Evolutionary conservation across 2,888 invertebrate genomes (phyloP).

Genomic region (Himalopsyche anomala): DNA sequence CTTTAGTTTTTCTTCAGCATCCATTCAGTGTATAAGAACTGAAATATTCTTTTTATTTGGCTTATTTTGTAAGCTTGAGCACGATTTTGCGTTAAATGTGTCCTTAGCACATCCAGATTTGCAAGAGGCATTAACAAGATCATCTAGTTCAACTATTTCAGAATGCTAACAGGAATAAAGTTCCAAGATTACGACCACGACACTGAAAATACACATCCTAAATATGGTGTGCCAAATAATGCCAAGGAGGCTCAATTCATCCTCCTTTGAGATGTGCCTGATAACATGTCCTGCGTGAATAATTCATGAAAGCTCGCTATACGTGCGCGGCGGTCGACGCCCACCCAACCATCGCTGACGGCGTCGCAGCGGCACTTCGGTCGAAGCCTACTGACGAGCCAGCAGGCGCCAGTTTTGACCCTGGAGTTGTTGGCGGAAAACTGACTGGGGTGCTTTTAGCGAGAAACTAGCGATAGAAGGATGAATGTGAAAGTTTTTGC

Average conservation of each 20-base stretch:
- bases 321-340: slow-evolving; percentile 28
- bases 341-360: slow-evolving; percentile 24
- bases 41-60: no score
- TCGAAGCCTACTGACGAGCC: slow-evolving; percentile 42
- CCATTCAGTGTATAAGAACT: no score
- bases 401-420: slow-evolving; percentile 40
- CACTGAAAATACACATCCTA: slow-evolving; percentile 12
- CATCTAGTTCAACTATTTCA: background rate
- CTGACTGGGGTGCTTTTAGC: slow-evolving; percentile 4
- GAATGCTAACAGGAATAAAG: slow-evolving; percentile 25
- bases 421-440: slow-evolving; percentile 29
- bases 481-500: background rate
- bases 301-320: slow-evolving; percentile 53
- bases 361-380: slow-evolving; percentile 40
- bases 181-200: slow-evolving; percentile 26
- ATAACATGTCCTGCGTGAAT: slow-evolving; percentile 57
- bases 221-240: slow-evolving; percentile 45
- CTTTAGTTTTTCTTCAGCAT: no score
- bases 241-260: slow-evolving; percentile 50
- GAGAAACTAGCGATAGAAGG: background rate
- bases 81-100: no score
- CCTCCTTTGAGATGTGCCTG: slow-evolving; percentile 58
- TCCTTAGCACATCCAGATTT: background rate
- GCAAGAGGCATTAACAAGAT: background rate
- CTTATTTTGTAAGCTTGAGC: no score